phyloP scores from a whole-genome alignment of 1,140 invertebrate species.

The Capitella teleta region DNA sequence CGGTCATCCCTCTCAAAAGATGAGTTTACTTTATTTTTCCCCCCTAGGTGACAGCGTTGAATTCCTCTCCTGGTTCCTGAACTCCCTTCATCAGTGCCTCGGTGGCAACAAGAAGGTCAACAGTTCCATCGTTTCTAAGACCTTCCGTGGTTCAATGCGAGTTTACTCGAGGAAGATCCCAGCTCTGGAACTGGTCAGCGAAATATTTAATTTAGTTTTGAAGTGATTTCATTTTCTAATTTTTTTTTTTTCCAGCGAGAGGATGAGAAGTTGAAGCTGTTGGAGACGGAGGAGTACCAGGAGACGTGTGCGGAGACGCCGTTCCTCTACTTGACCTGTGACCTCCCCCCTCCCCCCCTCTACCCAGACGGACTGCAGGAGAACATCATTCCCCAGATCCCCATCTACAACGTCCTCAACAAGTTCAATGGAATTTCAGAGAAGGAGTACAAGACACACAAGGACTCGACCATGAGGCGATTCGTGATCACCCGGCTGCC shows the following conservation, averaged over 20 bases:
- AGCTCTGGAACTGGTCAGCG: constrained; percentile 64
- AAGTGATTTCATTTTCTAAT: constrained; percentile 3
- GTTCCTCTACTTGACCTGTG: constrained; percentile 91
- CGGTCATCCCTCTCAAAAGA: too few species aligned
- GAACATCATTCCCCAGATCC: constrained; percentile 98
- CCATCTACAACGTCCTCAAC: constrained; percentile 78
- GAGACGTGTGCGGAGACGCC: constrained; percentile 78
- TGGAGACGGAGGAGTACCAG: constrained; percentile 74
- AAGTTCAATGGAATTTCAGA: constrained; percentile 94
- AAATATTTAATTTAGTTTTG: neutral
- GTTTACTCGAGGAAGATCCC: constrained; percentile 90
- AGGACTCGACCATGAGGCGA: constrained; percentile 93
- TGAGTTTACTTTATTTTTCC: constrained; percentile 4
- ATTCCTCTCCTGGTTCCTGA: constrained; percentile 92
- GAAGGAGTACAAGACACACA: constrained; percentile 99
- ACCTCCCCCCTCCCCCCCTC: constrained; percentile 87
- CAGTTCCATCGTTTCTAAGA: constrained; percentile 74
- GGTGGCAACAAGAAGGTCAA: constrained; percentile 37
- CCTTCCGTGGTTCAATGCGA: constrained; percentile 89
- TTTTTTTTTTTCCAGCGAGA: constrained; percentile 52
- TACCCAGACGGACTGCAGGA: constrained; percentile 95
- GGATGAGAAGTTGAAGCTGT: constrained; percentile 64
- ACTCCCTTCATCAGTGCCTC: constrained; percentile 74
- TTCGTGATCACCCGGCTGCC: constrained; percentile 92
- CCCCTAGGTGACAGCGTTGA: constrained; percentile 81